Percentiles rank a stretch among this genome's conserved stretches.
Evolutionary conservation across 2,797 vertebrate species (phyloP).

Genomic region (Halcyon leucocephala): DNA sequence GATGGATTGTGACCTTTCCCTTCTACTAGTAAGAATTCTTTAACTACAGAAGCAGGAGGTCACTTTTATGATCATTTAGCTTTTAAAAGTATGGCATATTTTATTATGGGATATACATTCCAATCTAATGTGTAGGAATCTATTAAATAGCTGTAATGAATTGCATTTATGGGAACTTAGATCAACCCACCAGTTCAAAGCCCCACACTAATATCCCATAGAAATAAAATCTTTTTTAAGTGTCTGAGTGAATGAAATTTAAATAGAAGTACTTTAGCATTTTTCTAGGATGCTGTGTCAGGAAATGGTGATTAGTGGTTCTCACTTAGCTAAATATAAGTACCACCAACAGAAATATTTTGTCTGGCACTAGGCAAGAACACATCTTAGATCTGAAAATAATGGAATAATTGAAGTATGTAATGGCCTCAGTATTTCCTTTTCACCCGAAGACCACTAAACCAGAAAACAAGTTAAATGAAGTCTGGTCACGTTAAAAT

Average conservation of each 20-base stretch:
- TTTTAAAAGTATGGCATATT: not conserved
- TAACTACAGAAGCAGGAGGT: not conserved
- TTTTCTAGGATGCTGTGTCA: conserved; percentile 63
- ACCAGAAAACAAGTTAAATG: not conserved
- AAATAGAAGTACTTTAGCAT: conserved; percentile 52
- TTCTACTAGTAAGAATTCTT: not conserved
- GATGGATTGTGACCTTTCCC: not conserved
- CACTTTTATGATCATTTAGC: not conserved
- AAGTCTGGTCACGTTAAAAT: not conserved
- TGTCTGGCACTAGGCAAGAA: conserved; percentile 36
- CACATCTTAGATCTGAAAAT: conserved; percentile 16
- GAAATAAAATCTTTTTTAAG: conserved; percentile 43
- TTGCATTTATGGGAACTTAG: conserved; percentile 23
- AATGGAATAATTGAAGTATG: conserved; percentile 6
- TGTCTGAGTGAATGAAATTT: conserved; percentile 48
- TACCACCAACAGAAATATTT: not conserved
- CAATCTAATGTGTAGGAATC: not conserved
- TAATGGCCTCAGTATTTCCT: not conserved
- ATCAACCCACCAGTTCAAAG: conserved; percentile 9
- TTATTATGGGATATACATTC: not conserved
- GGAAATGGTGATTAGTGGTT: conserved; percentile 57
- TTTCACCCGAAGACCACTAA: not conserved
- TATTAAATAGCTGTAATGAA: conserved; percentile 8
- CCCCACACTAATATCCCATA: not conserved
- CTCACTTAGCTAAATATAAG: conserved; percentile 66